Base-by-base conservation (phyloP, 2,113 vertebrate species). In the Chinchilla lanigera region DNA sequence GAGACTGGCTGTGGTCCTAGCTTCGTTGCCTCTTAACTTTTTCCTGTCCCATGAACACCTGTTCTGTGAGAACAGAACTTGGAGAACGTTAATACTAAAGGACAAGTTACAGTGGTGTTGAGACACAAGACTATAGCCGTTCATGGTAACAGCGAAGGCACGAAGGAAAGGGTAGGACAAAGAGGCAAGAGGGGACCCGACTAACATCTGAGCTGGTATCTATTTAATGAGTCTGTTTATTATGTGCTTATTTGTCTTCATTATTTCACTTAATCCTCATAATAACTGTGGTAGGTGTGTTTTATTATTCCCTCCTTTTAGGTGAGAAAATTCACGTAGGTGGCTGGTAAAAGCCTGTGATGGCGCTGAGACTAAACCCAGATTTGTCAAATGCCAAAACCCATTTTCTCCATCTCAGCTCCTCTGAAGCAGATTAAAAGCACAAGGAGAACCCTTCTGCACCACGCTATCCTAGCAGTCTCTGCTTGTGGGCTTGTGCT, bases 381-480 rank as follows among this genome's bases (percentile, higher is more conserved):
- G 41, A 33, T 50, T 75, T 91, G 24, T 56, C 35, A 54, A 75
- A 63, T 38, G 11, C 67, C 93, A 50, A 89, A 82, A 81, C 58
- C 14, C 24, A 6, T 8, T 14, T 35, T 87, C 84, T 86, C 44
- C 82, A 61, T 63, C 44, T 58, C 7, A 2, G 26, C 0, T 4
- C 80, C 78, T 3, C 16, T n/a, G 38, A 71, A 52, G 56, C 73
- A 20, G 47, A 19, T 75, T 96, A 61, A 89, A 73, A 28, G 63
- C 73, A 52, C 50, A 19, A 3, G 16, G n/a, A 65, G 12, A 86
- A 41, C 38, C 50, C 81, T 84, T 75, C 19, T 28, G 2, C 2
- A 7, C 30, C 4, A 2, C 1, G 1, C 19, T 30, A 54, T 56
- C 38, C 41, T 0, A 0, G 30, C 63, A 56, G 20, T 30, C 35